phyloP scores from a whole-genome alignment of 1,140 invertebrate species.

The Aphelinus certus region DNA sequence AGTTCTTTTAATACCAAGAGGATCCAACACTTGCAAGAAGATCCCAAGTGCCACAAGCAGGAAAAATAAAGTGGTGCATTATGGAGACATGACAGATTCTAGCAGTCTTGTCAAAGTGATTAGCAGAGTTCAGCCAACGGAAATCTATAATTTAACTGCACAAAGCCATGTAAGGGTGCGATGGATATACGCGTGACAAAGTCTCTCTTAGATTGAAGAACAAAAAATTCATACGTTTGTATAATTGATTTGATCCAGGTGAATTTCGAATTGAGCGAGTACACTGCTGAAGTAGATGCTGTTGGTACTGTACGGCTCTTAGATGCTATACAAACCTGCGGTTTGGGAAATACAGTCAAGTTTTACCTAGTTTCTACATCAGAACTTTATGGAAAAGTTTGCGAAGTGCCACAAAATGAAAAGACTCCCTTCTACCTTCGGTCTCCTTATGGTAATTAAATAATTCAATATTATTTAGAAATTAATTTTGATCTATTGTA shows the following conservation, averaged over 20 bases:
- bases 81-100: conserved; percentile 99
- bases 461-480: not conserved
- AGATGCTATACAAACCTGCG: conserved; percentile 95
- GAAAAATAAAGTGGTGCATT: conserved; percentile 92
- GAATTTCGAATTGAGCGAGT: conserved; percentile 97
- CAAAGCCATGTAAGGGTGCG: conserved; percentile 99
- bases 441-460: conserved; percentile 94
- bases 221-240: too few species aligned
- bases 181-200: conserved; percentile 47
- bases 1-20: conserved; percentile 97
- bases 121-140: conserved; percentile 82
- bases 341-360: conserved; percentile 83
- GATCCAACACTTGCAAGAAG: conserved; percentile 95
- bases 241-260: conserved; percentile 67
- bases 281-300: conserved; percentile 98
- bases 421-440: conserved; percentile 98
- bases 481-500: not conserved
- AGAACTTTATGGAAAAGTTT: conserved; percentile 97
- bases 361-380: conserved; percentile 99
- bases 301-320: conserved; percentile 95
- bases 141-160: conserved; percentile 99
- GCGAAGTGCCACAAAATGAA: conserved; percentile 96
- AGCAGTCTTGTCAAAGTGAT: conserved; percentile 98
- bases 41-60: conserved; percentile 84
- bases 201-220: not conserved